A percentile compares a stretch with the other conserved stretches of the same genome.
These are phyloP conservation scores for Papilio protenor DNA, from an alignment of 2,888 invertebrate genomes.

Conservation along the genomic window DNA sequence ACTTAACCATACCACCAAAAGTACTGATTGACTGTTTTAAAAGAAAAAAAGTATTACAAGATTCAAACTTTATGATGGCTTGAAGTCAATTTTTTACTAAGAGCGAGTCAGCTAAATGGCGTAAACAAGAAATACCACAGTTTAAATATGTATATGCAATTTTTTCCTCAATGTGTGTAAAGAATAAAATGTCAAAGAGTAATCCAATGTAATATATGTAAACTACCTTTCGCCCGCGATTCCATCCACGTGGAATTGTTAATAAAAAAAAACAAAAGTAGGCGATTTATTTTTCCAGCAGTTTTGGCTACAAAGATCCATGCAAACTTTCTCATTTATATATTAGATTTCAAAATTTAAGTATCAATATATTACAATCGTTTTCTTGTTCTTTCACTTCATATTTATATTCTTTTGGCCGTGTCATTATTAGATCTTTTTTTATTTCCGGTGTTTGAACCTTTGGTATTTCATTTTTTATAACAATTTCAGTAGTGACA, in stretches of 20 bases:
- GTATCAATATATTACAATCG: slow-evolving; percentile 74
- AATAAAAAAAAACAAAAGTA: no score
- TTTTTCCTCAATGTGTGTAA: no score
- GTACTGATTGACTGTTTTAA: neutral
- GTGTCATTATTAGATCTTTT: slow-evolving; percentile 4
- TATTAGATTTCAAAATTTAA: slow-evolving; percentile 60
- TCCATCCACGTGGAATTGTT: no score
- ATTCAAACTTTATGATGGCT: neutral
- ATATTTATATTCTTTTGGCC: slow-evolving; percentile 56
- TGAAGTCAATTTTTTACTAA: neutral
- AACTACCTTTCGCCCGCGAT: no score
- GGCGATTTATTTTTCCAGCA: no score
- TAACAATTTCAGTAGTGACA: slow-evolving; percentile 8
- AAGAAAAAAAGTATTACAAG: neutral
- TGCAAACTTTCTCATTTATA: slow-evolving; percentile 38
- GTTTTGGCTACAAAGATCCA: neutral
- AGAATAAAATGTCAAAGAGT: no score
- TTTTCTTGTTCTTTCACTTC: slow-evolving; percentile 72
- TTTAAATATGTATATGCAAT: no score
- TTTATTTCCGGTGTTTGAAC: slow-evolving; percentile 27
- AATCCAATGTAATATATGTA: no score
- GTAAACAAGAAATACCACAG: neutral
- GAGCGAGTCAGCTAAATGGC: neutral
- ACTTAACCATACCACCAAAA: neutral
- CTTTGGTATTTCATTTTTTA: neutral